phyloP scores from a whole-genome alignment of 2,113 vertebrate genomes.

The Cavia porcellus region DNA sequence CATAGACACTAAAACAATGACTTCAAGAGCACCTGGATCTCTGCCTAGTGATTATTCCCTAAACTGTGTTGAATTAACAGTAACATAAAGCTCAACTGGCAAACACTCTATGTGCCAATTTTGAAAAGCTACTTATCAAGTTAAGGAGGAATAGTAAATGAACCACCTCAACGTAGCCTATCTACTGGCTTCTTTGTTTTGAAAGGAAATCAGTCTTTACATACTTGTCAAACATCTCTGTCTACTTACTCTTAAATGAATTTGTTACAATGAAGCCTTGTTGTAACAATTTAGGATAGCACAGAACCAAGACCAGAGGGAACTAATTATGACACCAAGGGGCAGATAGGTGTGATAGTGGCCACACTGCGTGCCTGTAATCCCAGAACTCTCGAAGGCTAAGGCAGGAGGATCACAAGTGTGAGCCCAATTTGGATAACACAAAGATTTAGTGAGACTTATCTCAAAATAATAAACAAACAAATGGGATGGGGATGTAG shows the following conservation, averaged over 20 bases:
- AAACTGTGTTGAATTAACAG: neutral
- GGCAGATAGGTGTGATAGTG: neutral
- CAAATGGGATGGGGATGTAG: neutral
- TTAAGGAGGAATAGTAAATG: neutral
- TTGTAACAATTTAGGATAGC: neutral
- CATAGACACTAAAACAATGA: neutral
- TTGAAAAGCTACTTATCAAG: neutral
- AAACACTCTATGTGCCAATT: neutral
- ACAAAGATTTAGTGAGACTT: neutral
- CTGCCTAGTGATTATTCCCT: neutral
- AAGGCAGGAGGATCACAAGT: neutral
- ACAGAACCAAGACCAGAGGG: neutral
- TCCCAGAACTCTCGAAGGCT: neutral
- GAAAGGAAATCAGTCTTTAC: conserved; percentile 14
- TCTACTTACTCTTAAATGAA: neutral
- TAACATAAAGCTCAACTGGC: neutral
- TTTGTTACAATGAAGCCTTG: neutral
- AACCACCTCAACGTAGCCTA: neutral
- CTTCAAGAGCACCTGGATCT: neutral
- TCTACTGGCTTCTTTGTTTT: neutral
- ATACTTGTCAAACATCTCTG: neutral
- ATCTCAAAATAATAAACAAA: neutral
- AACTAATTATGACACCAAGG: neutral
- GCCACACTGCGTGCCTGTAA: neutral
- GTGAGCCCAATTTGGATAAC: neutral